A percentile compares a stretch with the other conserved stretches of the same genome.
These are phyloP conservation scores for Taenaris catops DNA, from an alignment of 2,888 invertebrate genomes.

Conservation along the genomic window DNA sequence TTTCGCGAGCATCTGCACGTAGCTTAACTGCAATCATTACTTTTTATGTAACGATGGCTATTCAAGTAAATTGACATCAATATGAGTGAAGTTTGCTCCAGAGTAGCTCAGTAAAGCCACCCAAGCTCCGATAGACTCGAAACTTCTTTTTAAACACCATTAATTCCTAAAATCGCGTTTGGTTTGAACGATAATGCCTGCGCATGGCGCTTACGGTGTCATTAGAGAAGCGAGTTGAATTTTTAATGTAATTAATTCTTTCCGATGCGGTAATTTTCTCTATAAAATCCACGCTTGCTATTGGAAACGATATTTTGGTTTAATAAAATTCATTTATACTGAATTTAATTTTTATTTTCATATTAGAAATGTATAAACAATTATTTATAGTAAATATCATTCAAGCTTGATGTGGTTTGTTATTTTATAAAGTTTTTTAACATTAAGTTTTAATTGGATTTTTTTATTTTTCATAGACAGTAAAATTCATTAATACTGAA, in stretches of 20 bases:
- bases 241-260: slow-evolving; percentile 32
- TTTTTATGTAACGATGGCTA: slow-evolving; percentile 63
- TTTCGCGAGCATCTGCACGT: slow-evolving; percentile 34
- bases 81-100: slow-evolving; percentile 41
- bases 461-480: no score
- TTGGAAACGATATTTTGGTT: slow-evolving; percentile 3
- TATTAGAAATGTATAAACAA: no score
- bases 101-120: slow-evolving; percentile 30
- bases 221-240: slow-evolving; percentile 21
- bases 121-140: slow-evolving; percentile 31
- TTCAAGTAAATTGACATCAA: slow-evolving; percentile 65
- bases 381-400: no score
- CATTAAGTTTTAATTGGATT: no score
- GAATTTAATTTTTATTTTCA: no score
- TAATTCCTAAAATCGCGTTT: slow-evolving; percentile 31
- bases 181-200: slow-evolving; percentile 27
- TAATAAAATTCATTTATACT: no score
- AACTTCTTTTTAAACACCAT: slow-evolving; percentile 34
- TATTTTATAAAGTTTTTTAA: no score
- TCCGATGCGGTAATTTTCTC: slow-evolving; percentile 9
- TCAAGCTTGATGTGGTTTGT: no score
- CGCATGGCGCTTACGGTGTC: slow-evolving; percentile 25
- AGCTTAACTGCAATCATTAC: slow-evolving; percentile 41
- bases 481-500: no score
- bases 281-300: slow-evolving; percentile 7